phyloP scores from a whole-genome alignment of 2,113 vertebrate species.

The Eleginops maclovinus region DNA sequence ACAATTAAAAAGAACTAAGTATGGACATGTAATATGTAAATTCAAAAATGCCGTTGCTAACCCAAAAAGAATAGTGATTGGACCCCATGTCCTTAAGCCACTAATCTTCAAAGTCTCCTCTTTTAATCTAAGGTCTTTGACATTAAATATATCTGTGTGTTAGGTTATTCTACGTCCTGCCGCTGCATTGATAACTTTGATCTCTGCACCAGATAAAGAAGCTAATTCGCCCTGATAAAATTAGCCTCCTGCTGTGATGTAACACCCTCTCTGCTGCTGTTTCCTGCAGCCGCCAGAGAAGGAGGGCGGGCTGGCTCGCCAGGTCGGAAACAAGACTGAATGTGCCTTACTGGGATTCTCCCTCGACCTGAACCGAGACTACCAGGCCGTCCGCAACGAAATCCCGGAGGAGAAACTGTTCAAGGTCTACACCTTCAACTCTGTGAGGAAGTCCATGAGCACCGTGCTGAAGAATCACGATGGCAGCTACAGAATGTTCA shows the following conservation, averaged over 20 bases:
- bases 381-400: constrained; percentile 93
- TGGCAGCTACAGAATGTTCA: constrained; percentile 96
- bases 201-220: background rate
- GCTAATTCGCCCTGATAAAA: background rate
- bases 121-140: background rate
- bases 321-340: constrained; percentile 99
- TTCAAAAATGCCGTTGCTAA: too few relatives aligned
- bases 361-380: constrained; percentile 91
- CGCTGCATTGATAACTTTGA: background rate
- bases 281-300: constrained; percentile 91
- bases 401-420: constrained; percentile 95
- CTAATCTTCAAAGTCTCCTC: too few relatives aligned
- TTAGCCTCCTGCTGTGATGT: background rate
- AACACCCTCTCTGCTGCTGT: constrained; percentile 8
- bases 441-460: constrained; percentile 98
- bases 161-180: background rate
- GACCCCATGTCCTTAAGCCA: background rate
- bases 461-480: constrained; percentile 94
- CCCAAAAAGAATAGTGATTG: too few relatives aligned
- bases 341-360: constrained; percentile 98
- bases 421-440: constrained; percentile 99
- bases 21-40: too few relatives aligned
- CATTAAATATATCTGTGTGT: background rate
- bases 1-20: too few relatives aligned
- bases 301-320: constrained; percentile 95